Evolutionary conservation across 2,113 vertebrate genomes (phyloP).

Genomic region (Scomber scombrus): DNA sequence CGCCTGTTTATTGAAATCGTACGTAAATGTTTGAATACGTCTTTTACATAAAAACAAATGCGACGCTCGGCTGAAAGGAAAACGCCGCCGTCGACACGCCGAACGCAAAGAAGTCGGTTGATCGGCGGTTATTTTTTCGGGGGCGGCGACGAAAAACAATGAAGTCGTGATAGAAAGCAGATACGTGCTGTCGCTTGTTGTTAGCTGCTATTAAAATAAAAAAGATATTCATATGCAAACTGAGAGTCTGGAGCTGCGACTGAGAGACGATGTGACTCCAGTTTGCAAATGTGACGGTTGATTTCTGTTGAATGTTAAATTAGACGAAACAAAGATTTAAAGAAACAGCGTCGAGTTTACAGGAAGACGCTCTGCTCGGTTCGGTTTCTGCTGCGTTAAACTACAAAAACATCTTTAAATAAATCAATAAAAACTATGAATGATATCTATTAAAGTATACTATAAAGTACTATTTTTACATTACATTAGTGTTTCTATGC

Average conservation of each 20-base stretch:
- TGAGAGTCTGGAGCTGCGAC: background rate
- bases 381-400: too few species aligned
- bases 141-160: constrained; percentile 47
- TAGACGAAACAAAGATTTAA: background rate
- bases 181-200: constrained; percentile 22
- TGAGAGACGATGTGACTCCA: background rate
- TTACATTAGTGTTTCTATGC: too few species aligned
- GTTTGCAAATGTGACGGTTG: constrained; percentile 54
- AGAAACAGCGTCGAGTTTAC: background rate
- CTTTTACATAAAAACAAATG: constrained; percentile 88
- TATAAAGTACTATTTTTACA: too few species aligned
- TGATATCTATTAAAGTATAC: too few species aligned
- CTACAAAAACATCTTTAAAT: too few species aligned
- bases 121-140: background rate
- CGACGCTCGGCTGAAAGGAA: constrained; percentile 60
- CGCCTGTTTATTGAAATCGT: constrained; percentile 80
- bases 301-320: constrained; percentile 41
- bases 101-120: constrained; percentile 77
- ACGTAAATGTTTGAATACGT: constrained; percentile 54
- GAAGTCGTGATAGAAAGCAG: constrained; percentile 47
- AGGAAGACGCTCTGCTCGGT: background rate
- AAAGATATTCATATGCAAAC: constrained; percentile 75
- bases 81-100: constrained; percentile 54
- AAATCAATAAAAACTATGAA: too few species aligned
- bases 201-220: constrained; percentile 15